Conservation (phyloP, 2,113 vertebrate species). For the Nasalis larvatus region DNA sequence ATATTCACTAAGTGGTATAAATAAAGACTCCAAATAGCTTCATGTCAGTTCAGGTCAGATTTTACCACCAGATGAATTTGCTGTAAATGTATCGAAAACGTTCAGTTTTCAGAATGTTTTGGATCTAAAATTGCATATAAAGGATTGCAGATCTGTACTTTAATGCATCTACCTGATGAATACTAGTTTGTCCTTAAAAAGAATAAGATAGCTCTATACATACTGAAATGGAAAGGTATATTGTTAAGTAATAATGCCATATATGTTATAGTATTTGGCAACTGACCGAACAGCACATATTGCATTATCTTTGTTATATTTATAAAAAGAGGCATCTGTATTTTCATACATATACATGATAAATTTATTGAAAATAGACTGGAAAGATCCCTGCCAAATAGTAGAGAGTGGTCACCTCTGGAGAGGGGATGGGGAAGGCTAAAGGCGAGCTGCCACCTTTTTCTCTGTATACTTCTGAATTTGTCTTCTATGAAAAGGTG, state of each 20-base stretch:
- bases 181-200: neutral
- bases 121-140: neutral
- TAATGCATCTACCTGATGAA: neutral
- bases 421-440: neutral
- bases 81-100: neutral
- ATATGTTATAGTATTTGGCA: neutral
- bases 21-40: constrained; percentile 7
- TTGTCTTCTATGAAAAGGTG: neutral
- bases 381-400: neutral
- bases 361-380: neutral
- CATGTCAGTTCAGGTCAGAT: constrained; percentile 1
- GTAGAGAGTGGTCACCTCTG: neutral
- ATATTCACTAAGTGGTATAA: neutral
- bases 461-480: neutral
- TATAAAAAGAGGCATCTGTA: neutral
- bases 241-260: neutral
- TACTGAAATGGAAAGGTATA: neutral
- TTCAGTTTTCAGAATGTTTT: constrained; percentile 28
- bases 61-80: constrained; percentile 9
- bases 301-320: neutral
- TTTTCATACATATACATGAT: neutral
- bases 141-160: neutral
- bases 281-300: neutral
- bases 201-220: neutral
- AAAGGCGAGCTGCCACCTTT: neutral